Evolutionary conservation across 2,797 vertebrate genomes (phyloP).

Genomic region (Sarcophilus harrisii): DNA sequence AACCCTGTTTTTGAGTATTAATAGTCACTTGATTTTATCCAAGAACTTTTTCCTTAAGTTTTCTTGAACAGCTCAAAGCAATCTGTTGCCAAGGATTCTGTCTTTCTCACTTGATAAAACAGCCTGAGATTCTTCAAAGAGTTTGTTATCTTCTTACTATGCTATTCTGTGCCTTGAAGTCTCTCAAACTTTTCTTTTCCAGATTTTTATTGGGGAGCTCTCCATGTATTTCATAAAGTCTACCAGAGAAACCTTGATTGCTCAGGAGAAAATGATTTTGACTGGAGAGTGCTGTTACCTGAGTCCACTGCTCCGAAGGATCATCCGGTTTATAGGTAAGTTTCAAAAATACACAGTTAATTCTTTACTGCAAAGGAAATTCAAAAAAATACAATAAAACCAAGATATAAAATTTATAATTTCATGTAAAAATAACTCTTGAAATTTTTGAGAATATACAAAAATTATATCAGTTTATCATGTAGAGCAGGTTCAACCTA

Average conservation of each 20-base stretch:
- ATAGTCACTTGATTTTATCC: background rate
- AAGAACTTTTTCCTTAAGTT: slow-evolving; percentile 22
- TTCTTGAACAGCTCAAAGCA: slow-evolving; percentile 20
- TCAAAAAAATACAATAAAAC: slow-evolving; percentile 30
- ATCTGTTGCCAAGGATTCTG: background rate
- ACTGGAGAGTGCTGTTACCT: slow-evolving; percentile 98
- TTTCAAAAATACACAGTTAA: background rate
- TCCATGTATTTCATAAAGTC: slow-evolving; percentile 98
- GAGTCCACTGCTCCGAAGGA: slow-evolving; percentile 95
- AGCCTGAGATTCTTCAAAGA: background rate
- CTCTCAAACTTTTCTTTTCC: slow-evolving; percentile 69
- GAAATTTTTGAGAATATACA: slow-evolving; percentile 64
- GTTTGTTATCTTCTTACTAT: slow-evolving; percentile 45
- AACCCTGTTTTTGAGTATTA: background rate
- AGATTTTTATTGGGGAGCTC: slow-evolving; percentile 98
- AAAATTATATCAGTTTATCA: slow-evolving; percentile 64
- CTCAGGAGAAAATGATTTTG: slow-evolving; percentile 97
- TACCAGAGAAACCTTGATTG: slow-evolving; percentile 93
- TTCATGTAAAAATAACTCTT: slow-evolving; percentile 61
- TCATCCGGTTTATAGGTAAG: slow-evolving; percentile 97
- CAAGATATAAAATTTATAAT: slow-evolving; percentile 66
- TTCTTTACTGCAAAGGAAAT: background rate
- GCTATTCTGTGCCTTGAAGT: slow-evolving; percentile 5
- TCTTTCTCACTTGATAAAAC: slow-evolving; percentile 13
- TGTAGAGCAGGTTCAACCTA: slow-evolving; percentile 53